Percentiles rank a stretch among this genome's conserved stretches.
Evolutionary conservation across 2,888 invertebrate genomes (phyloP).

Genomic region (Dasysyrphus tricinctus): DNA sequence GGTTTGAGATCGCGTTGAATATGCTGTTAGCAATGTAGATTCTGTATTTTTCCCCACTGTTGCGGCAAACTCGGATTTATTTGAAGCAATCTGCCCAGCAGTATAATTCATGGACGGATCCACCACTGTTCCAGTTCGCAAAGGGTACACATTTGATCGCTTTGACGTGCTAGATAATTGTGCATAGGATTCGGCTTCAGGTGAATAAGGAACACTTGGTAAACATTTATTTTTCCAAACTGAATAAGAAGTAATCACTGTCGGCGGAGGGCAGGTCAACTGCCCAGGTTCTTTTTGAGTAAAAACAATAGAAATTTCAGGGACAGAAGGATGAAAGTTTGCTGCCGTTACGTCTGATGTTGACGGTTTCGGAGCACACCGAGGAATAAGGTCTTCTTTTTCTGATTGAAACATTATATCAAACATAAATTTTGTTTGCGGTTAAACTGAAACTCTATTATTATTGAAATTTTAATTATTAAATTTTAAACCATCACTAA

Average conservation of each 20-base stretch:
- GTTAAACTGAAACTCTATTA: neutral
- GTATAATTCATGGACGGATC: constrained; percentile 30
- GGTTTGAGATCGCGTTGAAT: neutral
- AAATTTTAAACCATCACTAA: too few relatives aligned
- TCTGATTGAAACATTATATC: constrained; percentile 79
- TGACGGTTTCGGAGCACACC: constrained; percentile 80
- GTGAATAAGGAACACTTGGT: constrained; percentile 79
- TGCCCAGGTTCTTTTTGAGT: constrained; percentile 65
- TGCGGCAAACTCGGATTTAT: neutral
- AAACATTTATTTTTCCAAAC: constrained; percentile 81
- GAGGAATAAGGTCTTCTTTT: constrained; percentile 81
- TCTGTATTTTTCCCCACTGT: neutral
- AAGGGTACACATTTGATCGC: constrained; percentile 74
- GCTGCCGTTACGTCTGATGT: constrained; percentile 74
- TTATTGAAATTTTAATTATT: too few relatives aligned
- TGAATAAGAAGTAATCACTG: constrained; percentile 66
- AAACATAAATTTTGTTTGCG: neutral
- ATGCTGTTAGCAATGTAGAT: constrained; percentile 1
- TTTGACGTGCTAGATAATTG: constrained; percentile 30
- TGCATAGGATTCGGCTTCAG: constrained; percentile 74
- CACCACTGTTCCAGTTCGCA: constrained; percentile 39
- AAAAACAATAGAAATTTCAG: constrained; percentile 79
- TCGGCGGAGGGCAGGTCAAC: constrained; percentile 56
- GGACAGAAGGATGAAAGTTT: constrained; percentile 77
- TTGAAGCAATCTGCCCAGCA: constrained; percentile 5